Evolutionary conservation across 2,113 vertebrate genomes (phyloP), one percentile per base, ranked within the genome.

Genomic region (Seriola rivoliana): DNA sequence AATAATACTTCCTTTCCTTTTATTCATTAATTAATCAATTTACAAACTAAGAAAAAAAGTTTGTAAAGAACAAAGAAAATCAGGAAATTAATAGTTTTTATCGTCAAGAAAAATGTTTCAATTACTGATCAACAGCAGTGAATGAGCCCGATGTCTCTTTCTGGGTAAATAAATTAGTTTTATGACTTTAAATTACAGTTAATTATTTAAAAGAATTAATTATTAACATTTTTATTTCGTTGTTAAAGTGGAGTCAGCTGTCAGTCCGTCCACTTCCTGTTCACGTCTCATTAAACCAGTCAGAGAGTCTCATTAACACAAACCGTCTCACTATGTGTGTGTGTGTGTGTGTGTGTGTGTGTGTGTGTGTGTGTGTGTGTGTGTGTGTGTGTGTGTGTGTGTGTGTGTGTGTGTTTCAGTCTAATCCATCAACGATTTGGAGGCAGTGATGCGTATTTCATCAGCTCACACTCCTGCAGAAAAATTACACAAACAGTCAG

Each of bases 341-440:
- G 69, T 46, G 72, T n/a, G 82, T 29, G 68, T 54, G 5, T n/a
- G 5, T 54, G 7, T 16, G 38, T 19, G 54, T 36, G 11, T 25
- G 40, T 50, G 82, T 29, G 68, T 34, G 69, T 46, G 72, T n/a
- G 82, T 29, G 68, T 54, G 5, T n/a, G 5, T 54, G 7, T 16
- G 38, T 19, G 54, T 19, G 19, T 4, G 82, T 54, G 5, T n/a
- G 5, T 54, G 7, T 16, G 38, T 19, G 54, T 19, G 19, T 4
- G 48, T 36, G 11, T 25, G 38, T 48, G 82, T 29, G 68, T 34
- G 69, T 46, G 72, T n/a, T 12, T 1, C 14, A 29, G 0, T 75
- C 44, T 66, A 75, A 85, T 80, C 86, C 70, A 19, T 74, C 75
- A 34, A 23, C 25, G 17, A 7, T 46, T 42, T 13, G 29, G 58